Conservation (phyloP, 1,140 invertebrate genomes). For the Meloidogyne hapla region DNA sequence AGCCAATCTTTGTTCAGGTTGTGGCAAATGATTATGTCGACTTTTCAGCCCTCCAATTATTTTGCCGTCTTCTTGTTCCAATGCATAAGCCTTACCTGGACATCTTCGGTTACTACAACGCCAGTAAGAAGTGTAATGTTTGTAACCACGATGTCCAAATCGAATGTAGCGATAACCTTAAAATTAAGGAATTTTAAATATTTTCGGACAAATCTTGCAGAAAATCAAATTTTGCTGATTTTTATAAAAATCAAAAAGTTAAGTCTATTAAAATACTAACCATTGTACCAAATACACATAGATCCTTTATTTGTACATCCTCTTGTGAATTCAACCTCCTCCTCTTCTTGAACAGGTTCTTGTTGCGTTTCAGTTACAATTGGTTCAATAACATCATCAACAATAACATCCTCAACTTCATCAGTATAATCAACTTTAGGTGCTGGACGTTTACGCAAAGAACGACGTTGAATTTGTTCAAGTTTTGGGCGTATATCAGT, state of each 20-base stretch:
- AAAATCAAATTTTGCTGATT: too few relatives aligned
- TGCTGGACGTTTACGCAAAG: too few relatives aligned
- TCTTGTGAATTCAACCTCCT: slow-evolving; percentile 6
- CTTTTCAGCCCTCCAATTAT: neutral
- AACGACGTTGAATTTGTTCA: too few relatives aligned
- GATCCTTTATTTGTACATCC: neutral
- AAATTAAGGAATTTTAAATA: neutral
- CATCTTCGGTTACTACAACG: neutral
- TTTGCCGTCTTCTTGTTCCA: slow-evolving; percentile 8
- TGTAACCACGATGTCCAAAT: too few relatives aligned
- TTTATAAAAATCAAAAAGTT: neutral
- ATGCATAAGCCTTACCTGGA: neutral
- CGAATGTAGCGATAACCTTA: neutral
- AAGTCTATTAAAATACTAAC: neutral
- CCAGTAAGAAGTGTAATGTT: neutral
- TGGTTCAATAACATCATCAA: too few relatives aligned
- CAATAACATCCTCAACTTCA: too few relatives aligned
- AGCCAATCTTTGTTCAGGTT: neutral
- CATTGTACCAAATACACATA: neutral
- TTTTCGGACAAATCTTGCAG: neutral
- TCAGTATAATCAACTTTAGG: too few relatives aligned
- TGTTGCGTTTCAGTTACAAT: too few relatives aligned
- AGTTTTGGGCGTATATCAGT: too few relatives aligned
- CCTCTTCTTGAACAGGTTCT: neutral
- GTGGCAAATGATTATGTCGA: neutral